Evolutionary conservation across 2,113 vertebrate species (phyloP).

Genomic region (Monopterus albus): DNA sequence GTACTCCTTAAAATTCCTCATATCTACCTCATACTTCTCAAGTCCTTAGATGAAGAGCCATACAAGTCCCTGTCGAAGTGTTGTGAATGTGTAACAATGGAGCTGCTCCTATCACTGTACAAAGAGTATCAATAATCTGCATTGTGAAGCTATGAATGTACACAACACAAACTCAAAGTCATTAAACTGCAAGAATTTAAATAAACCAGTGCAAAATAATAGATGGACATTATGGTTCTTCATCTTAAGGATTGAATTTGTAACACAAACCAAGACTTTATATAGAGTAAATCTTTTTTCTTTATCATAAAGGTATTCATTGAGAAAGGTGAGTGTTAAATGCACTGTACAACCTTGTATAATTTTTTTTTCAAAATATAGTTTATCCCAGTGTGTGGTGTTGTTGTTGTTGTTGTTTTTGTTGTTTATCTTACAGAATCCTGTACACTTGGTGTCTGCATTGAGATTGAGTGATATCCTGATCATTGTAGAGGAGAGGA

Average conservation of each 20-base stretch:
- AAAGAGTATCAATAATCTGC: slow-evolving; percentile 19
- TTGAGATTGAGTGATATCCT: slow-evolving; percentile 70
- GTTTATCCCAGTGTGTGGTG: slow-evolving; percentile 68
- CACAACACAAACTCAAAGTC: slow-evolving; percentile 52
- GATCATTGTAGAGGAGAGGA: slow-evolving; percentile 59
- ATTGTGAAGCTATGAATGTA: slow-evolving; percentile 43
- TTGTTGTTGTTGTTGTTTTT: slow-evolving; percentile 37
- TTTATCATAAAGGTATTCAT: slow-evolving; percentile 70
- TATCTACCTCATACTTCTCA: no score
- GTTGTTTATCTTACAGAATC: slow-evolving; percentile 67
- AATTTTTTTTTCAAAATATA: slow-evolving; percentile 71
- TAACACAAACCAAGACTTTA: slow-evolving; percentile 68
- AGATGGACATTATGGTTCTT: slow-evolving; percentile 68
- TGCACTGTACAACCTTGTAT: slow-evolving; percentile 71
- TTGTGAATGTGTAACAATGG: slow-evolving; percentile 30
- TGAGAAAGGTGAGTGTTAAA: slow-evolving; percentile 70
- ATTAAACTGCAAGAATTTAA: slow-evolving; percentile 42
- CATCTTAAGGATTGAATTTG: slow-evolving; percentile 60
- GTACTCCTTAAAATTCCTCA: slow-evolving; percentile 61
- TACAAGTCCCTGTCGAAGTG: slow-evolving; percentile 55
- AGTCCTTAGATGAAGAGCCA: slow-evolving; percentile 73
- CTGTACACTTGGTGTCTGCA: slow-evolving; percentile 72
- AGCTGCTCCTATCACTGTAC: slow-evolving; percentile 6
- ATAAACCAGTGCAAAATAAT: slow-evolving; percentile 46
- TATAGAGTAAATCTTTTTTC: slow-evolving; percentile 59